Base-by-base conservation (phyloP, 2,797 vertebrate species). In the Garrulus glandarius region DNA sequence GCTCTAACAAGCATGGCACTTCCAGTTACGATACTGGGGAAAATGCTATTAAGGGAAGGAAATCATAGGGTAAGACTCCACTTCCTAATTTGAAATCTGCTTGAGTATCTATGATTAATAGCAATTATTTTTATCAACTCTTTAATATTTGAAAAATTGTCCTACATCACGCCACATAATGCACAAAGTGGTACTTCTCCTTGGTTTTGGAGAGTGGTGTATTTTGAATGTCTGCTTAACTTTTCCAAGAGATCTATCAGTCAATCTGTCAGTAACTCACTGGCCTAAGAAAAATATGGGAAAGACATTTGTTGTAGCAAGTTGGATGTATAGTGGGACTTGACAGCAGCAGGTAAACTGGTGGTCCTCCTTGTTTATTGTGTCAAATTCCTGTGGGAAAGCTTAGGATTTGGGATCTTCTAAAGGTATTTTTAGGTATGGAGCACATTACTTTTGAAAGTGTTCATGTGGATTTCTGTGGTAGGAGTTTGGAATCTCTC, bases 1-100 rank as follows among this genome's bases (percentile, higher is more conserved):
- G 22, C 52, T 96, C 6, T 83, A 87, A 94, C 76, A 72, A 57
- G 70, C 89, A 20, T 41, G 80, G 56, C 77, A 79, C 65, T 96
- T 82, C 29, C 85, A 83, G 46, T 94, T 89, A 79, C 94, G 92
- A 86, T 92, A 93, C 85, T 74, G 82, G 87, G 90, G 89, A 81
- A 95, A 93, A 88, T 69, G 32, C 64, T 84, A 36, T 34, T 72
- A 71, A 86, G 30, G 23, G 53, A 60, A 89, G 81, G 43, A 96
- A 84, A 70, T 91, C 32, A 21, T 39, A 60, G 23, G 15, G 4
- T 71, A 44, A 29, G 29, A 84, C 37, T 63, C 34, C 11, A 14
- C 9, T 91, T 84, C 37, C 39, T 68, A 26, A 37, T 61, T 72
- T 91, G 39, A 60, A 71, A 72, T 61, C 70, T 84, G 39, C 47